phyloP scores from a whole-genome alignment of 2,888 invertebrate genomes.

The Anticlea derivata region DNA sequence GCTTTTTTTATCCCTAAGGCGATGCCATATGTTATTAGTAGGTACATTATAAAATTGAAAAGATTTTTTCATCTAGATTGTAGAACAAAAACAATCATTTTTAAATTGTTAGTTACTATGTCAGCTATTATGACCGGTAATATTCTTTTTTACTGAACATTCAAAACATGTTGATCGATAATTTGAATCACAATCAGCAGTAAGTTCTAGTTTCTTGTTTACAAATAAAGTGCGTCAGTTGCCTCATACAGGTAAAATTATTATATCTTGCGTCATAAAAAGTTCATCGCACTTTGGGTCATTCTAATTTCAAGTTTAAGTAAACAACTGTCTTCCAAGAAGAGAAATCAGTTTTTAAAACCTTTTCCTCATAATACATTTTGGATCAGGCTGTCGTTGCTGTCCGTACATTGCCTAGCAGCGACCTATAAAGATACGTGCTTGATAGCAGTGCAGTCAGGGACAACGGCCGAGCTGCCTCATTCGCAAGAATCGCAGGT shows the following conservation, averaged over 20 bases:
- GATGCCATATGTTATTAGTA: too few species aligned
- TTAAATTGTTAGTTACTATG: too few species aligned
- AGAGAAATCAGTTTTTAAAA: conserved; percentile 1
- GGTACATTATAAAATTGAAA: too few species aligned
- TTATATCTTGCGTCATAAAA: conserved; percentile 13
- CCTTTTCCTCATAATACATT: conserved; percentile 12
- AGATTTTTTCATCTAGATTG: too few species aligned
- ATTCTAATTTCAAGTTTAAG: conserved; percentile 17
- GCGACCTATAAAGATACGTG: conserved; percentile 81
- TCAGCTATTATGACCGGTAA: too few species aligned
- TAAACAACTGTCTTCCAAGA: conserved; percentile 20
- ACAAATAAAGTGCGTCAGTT: background rate
- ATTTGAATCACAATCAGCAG: too few species aligned
- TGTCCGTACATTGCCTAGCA: conserved; percentile 62
- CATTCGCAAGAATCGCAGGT: conserved; percentile 82
- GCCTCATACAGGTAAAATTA: conserved; percentile 4
- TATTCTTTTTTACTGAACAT: too few species aligned
- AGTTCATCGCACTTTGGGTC: conserved; percentile 19
- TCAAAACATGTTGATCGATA: too few species aligned
- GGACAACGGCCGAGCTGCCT: conserved; percentile 82
- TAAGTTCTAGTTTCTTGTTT: too few species aligned
- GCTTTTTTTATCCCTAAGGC: too few species aligned
- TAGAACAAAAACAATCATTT: too few species aligned
- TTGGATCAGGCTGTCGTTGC: conserved; percentile 38
- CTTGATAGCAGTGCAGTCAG: conserved; percentile 75